phyloP scores from a whole-genome alignment of 2,113 vertebrate species.

The Lota lota region DNA sequence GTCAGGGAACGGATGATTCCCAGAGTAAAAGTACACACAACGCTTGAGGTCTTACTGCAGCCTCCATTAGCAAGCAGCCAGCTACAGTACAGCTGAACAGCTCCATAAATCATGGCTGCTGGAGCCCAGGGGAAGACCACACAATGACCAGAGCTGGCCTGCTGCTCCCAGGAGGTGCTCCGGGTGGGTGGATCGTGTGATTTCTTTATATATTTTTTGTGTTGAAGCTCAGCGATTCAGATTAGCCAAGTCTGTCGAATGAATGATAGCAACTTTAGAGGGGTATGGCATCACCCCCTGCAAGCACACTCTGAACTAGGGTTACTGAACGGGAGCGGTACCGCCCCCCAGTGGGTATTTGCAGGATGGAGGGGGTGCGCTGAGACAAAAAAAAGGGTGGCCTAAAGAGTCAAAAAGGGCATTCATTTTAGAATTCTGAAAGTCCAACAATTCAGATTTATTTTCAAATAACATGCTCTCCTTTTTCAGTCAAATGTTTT shows the following conservation, averaged over 20 bases:
- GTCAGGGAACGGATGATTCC: no score
- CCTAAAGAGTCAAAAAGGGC: no score
- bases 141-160: slow-evolving; percentile 47
- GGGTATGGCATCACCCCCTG: slow-evolving; percentile 52
- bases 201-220: slow-evolving; percentile 7
- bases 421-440: no score
- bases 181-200: slow-evolving; percentile 65
- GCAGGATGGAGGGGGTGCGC: slow-evolving; percentile 11
- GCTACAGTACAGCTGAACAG: slow-evolving; percentile 33
- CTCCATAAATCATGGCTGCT: slow-evolving; percentile 48
- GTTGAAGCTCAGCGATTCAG: slow-evolving; percentile 37
- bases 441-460: background rate
- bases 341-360: slow-evolving; percentile 16
- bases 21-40: background rate
- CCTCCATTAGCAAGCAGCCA: slow-evolving; percentile 37
- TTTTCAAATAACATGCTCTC: background rate
- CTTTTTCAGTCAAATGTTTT: background rate
- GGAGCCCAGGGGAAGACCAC: slow-evolving; percentile 28
- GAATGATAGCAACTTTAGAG: slow-evolving; percentile 58
- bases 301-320: slow-evolving; percentile 38
- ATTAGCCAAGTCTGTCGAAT: slow-evolving; percentile 43
- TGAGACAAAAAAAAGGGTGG: slow-evolving; percentile 8
- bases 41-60: background rate
- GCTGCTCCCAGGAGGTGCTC: slow-evolving; percentile 44
- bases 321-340: slow-evolving; percentile 23